Conservation (phyloP, 1,140 invertebrate genomes). For the Pogonomyrmex barbatus region DNA sequence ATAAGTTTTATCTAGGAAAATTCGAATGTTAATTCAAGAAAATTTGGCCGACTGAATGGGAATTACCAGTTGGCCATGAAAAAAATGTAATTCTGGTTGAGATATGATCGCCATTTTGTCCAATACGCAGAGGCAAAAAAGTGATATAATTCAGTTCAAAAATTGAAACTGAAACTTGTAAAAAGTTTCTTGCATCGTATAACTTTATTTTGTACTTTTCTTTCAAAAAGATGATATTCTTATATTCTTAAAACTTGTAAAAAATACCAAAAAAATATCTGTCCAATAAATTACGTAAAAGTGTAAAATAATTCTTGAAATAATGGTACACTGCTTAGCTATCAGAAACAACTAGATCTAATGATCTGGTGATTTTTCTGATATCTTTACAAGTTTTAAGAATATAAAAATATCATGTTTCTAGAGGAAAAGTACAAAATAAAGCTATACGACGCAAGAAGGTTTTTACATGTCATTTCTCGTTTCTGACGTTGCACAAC, state of each 20-base stretch:
- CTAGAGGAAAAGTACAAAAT: too few species aligned
- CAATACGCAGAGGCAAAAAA: slow-evolving; percentile 28
- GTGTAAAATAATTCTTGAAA: not conserved
- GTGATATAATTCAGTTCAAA: slow-evolving; percentile 67
- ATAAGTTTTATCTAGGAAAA: not conserved
- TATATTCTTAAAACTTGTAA: not conserved
- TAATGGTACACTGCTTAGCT: too few species aligned
- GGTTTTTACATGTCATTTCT: too few species aligned
- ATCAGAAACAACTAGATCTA: too few species aligned
- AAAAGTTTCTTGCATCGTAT: slow-evolving; percentile 31
- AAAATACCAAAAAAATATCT: too few species aligned
- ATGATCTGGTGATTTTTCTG: too few species aligned
- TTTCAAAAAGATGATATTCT: slow-evolving; percentile 23
- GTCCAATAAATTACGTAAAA: not conserved
- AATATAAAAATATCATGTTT: too few species aligned
- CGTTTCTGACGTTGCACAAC: too few species aligned
- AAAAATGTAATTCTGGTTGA: slow-evolving; percentile 75
- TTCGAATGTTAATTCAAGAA: slow-evolving; percentile 13
- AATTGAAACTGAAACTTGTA: slow-evolving; percentile 62
- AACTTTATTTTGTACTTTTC: not conserved
- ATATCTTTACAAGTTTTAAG: too few species aligned
- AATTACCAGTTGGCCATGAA: slow-evolving; percentile 55
- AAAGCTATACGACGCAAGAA: too few species aligned
- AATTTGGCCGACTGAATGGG: not conserved
- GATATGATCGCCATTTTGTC: slow-evolving; percentile 74